Percentiles rank a stretch among this genome's conserved stretches.
These are phyloP conservation scores for Nixonia krombeini DNA, from an alignment of 1,140 invertebrate species.

Conservation along the genomic window DNA sequence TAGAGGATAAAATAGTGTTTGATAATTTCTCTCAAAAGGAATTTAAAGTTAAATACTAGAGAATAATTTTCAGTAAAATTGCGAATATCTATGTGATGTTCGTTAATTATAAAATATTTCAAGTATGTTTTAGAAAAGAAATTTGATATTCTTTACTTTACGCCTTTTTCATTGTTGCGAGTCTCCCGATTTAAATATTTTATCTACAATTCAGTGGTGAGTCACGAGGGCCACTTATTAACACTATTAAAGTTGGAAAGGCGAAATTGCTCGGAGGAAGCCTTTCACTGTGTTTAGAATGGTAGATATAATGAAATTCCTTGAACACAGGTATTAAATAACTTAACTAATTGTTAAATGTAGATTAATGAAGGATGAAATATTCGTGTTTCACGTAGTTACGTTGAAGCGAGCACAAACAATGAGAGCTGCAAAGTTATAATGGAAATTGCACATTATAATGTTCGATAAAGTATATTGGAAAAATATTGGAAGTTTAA, in stretches of 20 bases:
- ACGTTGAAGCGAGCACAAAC: neutral
- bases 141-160: too few relatives aligned
- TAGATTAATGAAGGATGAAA: conserved; percentile 15
- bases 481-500: too few relatives aligned
- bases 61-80: too few relatives aligned
- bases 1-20: too few relatives aligned
- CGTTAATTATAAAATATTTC: too few relatives aligned
- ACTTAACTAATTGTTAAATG: conserved; percentile 21
- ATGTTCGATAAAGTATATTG: too few relatives aligned
- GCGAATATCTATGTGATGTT: too few relatives aligned
- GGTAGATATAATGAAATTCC: conserved; percentile 37
- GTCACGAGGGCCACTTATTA: conserved; percentile 18
- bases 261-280: conserved; percentile 25
- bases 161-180: neutral
- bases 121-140: neutral
- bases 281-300: conserved; percentile 21
- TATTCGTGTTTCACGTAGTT: conserved; percentile 6
- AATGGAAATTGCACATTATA: neutral
- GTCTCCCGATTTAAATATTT: neutral
- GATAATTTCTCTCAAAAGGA: too few relatives aligned
- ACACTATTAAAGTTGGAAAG: conserved; percentile 17
- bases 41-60: too few relatives aligned
- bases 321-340: conserved; percentile 25
- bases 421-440: conserved; percentile 1
- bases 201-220: conserved; percentile 6